Percentiles rank a stretch among this genome's conserved stretches.
Evolutionary conservation across 2,113 vertebrate genomes (phyloP).

Genomic region (Dolichotis patagonum): DNA sequence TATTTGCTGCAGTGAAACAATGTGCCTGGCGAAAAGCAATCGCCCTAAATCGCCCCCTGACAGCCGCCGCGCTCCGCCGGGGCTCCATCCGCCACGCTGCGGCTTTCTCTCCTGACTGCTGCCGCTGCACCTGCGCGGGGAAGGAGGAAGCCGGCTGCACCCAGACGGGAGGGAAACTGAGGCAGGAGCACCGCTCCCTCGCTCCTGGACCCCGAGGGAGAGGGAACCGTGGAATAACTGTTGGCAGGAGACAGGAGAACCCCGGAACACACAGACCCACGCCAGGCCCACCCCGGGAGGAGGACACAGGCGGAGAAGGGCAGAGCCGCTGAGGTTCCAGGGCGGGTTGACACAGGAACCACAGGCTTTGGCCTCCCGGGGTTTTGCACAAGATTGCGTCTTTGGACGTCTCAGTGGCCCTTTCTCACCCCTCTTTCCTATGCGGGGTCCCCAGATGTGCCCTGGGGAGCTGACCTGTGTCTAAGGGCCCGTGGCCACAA

Average conservation of each 20-base stretch:
- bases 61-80: not conserved
- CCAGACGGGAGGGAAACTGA: not conserved
- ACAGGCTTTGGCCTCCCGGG: not conserved
- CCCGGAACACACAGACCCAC: not conserved
- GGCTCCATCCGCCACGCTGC: not conserved
- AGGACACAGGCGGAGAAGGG: not conserved
- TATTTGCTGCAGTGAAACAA: slow-evolving; percentile 78
- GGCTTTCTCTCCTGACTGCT: not conserved
- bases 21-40: slow-evolving; percentile 72
- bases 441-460: not conserved
- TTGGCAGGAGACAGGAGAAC: not conserved
- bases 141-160: not conserved
- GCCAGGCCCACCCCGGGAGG: not conserved
- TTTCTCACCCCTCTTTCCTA: not conserved
- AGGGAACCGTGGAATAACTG: not conserved
- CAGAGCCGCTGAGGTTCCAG: fast-evolving
- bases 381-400: not conserved
- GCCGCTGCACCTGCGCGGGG: not conserved
- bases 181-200: not conserved
- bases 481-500: not conserved
- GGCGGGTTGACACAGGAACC: not conserved
- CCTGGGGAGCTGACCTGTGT: not conserved
- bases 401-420: not conserved
- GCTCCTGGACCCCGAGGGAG: not conserved
- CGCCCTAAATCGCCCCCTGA: slow-evolving; percentile 76